A percentile compares a stretch with the other conserved stretches of the same genome.
These are phyloP conservation scores for Cirrhinus mrigala DNA, from an alignment of 2,797 vertebrate species.

Conservation along the genomic window DNA sequence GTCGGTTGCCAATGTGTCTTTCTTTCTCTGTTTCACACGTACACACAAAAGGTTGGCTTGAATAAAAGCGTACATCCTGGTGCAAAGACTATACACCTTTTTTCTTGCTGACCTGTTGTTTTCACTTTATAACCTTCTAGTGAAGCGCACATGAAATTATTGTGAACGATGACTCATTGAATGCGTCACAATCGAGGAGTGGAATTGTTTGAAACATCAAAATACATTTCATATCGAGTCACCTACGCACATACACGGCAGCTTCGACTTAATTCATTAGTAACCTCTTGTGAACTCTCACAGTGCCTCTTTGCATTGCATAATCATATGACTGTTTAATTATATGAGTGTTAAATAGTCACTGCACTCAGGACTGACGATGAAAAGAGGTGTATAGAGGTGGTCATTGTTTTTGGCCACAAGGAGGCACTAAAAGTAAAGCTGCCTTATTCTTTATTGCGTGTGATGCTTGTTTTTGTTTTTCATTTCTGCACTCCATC, in stretches of 20 bases:
- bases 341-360: neutral
- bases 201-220: conserved; percentile 31
- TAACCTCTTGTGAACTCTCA: neutral
- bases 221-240: conserved; percentile 8
- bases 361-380: neutral
- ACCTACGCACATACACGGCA: neutral
- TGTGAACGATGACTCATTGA: conserved; percentile 40
- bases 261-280: conserved; percentile 3
- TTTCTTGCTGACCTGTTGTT: neutral
- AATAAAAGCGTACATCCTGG: neutral
- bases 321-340: neutral
- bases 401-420: conserved; percentile 32
- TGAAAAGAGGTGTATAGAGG: neutral
- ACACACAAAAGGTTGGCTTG: neutral
- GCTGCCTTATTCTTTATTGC: neutral
- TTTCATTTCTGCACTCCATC: neutral
- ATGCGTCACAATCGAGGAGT: conserved; percentile 14
- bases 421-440: conserved; percentile 48
- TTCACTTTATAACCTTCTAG: neutral
- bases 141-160: conserved; percentile 34
- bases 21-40: neutral
- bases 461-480: neutral
- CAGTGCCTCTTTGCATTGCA: neutral
- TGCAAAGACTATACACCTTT: neutral
- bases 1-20: neutral